Conservation (phyloP, 2,888 invertebrate species). For the Emmelina monodactyla region DNA sequence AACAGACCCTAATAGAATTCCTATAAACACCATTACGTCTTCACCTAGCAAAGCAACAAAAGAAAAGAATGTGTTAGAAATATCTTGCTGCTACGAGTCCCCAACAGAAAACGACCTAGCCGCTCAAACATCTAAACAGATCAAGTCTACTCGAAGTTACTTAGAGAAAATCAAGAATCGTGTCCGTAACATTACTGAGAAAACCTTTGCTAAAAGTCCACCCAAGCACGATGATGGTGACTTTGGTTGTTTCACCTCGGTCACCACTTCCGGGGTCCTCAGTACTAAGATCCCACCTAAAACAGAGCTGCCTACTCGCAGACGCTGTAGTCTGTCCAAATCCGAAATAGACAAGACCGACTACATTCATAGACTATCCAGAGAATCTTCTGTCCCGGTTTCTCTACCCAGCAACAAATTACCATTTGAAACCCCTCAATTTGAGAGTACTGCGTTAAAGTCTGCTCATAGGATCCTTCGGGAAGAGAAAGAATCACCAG, state of each 20-base stretch:
- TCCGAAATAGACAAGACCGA: slow-evolving; percentile 74
- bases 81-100: slow-evolving; percentile 69
- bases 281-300: slow-evolving; percentile 54
- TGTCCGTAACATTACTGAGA: slow-evolving; percentile 62
- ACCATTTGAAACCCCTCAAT: slow-evolving; percentile 32
- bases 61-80: slow-evolving; percentile 69
- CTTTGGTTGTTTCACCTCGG: slow-evolving; percentile 73
- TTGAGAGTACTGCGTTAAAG: slow-evolving; percentile 47
- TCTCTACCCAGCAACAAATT: slow-evolving; percentile 39
- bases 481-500: slow-evolving; percentile 37
- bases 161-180: slow-evolving; percentile 70
- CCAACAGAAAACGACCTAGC: slow-evolving; percentile 53
- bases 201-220: slow-evolving; percentile 62
- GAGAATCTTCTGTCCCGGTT: slow-evolving; percentile 54
- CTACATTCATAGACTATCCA: slow-evolving; percentile 54
- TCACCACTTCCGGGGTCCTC: slow-evolving; percentile 75
- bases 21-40: slow-evolving; percentile 36
- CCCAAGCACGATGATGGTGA: slow-evolving; percentile 54
- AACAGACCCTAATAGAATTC: slow-evolving; percentile 36
- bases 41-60: slow-evolving; percentile 39
- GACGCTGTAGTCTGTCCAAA: slow-evolving; percentile 70
- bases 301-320: slow-evolving; percentile 30
- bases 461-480: slow-evolving; percentile 42
- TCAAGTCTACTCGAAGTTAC: slow-evolving; percentile 63
- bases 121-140: slow-evolving; percentile 53